Conservation (phyloP, 2,797 vertebrate genomes). For the Darevskia nairensis region DNA sequence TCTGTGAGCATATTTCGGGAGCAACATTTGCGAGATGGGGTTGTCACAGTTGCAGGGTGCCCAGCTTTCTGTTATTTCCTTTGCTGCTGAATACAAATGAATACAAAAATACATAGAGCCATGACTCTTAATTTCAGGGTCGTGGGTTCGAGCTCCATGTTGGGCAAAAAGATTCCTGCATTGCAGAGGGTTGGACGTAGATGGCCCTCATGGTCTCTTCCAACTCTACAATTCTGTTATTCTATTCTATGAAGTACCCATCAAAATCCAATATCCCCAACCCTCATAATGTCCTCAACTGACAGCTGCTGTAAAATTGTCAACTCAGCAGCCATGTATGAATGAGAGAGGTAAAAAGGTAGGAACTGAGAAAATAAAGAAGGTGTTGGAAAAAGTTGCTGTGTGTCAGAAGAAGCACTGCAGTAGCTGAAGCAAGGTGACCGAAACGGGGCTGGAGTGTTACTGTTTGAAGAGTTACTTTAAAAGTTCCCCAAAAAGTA, state of each 20-base stretch:
- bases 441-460: neutral
- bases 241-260: too few species aligned
- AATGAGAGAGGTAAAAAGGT: neutral
- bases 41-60: neutral
- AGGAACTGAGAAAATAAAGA: neutral
- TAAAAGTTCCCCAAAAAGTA: neutral
- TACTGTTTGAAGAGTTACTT: neutral
- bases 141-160: too few species aligned
- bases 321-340: neutral
- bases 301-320: neutral
- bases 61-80: neutral
- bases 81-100: neutral
- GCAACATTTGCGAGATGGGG: too few species aligned
- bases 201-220: too few species aligned
- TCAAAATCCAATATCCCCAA: neutral
- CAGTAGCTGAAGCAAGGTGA: neutral
- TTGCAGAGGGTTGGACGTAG: too few species aligned
- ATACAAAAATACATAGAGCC: too few species aligned
- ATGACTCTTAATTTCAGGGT: too few species aligned
- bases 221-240: too few species aligned
- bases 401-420: neutral
- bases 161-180: too few species aligned
- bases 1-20: conserved; percentile 45
- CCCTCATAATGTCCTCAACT: neutral
- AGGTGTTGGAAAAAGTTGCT: neutral